Percentiles rank a stretch among this genome's conserved stretches.
phyloP scores from a whole-genome alignment of 2,797 vertebrate species.

The Bradypodion pumilum region DNA sequence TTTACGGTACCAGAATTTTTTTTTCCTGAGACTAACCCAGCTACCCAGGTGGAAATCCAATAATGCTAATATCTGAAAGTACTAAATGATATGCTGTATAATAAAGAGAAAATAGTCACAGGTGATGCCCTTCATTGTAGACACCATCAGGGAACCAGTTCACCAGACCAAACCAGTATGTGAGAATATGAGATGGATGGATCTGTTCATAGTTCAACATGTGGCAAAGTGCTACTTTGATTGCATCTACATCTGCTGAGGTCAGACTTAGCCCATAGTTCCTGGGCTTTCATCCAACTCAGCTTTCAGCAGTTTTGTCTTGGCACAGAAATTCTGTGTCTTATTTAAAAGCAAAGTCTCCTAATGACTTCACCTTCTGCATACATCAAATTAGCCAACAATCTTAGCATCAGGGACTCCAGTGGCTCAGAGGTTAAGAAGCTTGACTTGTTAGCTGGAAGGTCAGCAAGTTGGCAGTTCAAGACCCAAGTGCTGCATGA shows the following conservation, averaged over 20 bases:
- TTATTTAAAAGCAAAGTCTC: not conserved
- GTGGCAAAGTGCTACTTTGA: not conserved
- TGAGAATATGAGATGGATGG: not conserved
- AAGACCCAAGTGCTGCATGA: too few relatives aligned
- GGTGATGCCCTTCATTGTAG: not conserved
- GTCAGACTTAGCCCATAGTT: not conserved
- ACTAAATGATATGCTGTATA: not conserved
- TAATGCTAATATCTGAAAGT: not conserved
- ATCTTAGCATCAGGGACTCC: not conserved
- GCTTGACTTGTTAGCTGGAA: too few relatives aligned
- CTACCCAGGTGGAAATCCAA: not conserved
- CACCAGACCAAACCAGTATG: not conserved
- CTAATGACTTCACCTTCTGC: not conserved
- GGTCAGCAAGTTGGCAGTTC: too few relatives aligned
- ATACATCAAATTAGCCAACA: not conserved
- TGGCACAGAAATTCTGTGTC: not conserved
- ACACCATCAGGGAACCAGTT: not conserved
- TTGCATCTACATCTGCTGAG: not conserved
- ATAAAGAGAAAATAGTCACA: not conserved
- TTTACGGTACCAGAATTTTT: not conserved
- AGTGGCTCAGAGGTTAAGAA: too few relatives aligned
- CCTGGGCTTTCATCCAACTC: not conserved
- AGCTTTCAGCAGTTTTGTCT: not conserved
- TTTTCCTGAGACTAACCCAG: too few relatives aligned
- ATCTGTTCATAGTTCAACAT: constrained; percentile 1